Conservation (phyloP, 2,797 vertebrate genomes). For the Furcifer pardalis region DNA sequence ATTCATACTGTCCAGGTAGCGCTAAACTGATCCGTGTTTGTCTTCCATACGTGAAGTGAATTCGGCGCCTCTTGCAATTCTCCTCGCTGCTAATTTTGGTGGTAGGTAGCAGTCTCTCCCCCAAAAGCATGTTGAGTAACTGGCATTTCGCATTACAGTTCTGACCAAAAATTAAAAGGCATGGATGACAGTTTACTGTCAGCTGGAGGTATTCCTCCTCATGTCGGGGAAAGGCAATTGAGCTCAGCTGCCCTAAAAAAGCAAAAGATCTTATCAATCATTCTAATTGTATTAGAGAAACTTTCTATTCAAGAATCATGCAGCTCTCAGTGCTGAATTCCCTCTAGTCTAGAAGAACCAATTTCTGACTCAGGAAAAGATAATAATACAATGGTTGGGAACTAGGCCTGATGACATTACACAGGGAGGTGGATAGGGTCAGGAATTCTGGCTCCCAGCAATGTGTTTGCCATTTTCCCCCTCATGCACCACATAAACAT, state of each 20-base stretch:
- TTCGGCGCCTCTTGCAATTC: slow-evolving; percentile 88
- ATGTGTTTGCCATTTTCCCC: background rate
- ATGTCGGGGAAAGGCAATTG: slow-evolving; percentile 87
- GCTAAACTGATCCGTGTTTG: slow-evolving; percentile 89
- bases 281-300: background rate
- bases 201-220: slow-evolving; percentile 92
- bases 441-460: background rate
- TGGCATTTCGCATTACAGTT: slow-evolving; percentile 88
- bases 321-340: accelerated
- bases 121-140: slow-evolving; percentile 90
- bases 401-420: background rate
- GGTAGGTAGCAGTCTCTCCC: slow-evolving; percentile 87
- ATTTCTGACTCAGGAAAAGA: background rate
- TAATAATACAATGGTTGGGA: background rate
- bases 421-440: background rate
- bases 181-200: slow-evolving; percentile 82
- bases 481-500: background rate
- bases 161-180: slow-evolving; percentile 91
- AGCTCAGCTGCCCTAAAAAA: slow-evolving; percentile 83
- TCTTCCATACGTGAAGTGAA: slow-evolving; percentile 89
- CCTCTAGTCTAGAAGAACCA: accelerated
- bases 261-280: background rate
- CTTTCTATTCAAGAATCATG: background rate
- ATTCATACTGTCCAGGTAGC: slow-evolving; percentile 93
- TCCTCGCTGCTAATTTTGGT: slow-evolving; percentile 74